phyloP scores from a whole-genome alignment of 2,113 vertebrate species.

The Gobiocypris rarus region DNA sequence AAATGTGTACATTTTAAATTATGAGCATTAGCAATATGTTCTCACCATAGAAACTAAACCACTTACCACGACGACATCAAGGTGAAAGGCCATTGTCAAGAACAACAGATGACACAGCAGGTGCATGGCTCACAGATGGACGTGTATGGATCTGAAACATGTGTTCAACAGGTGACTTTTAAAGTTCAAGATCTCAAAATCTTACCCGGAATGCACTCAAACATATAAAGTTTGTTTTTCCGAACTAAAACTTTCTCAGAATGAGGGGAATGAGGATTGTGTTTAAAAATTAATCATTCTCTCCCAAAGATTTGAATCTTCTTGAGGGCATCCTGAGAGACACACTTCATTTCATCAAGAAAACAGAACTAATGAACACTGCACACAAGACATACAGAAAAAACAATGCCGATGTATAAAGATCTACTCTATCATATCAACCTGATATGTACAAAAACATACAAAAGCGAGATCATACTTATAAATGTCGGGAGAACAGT shows the following conservation, averaged over 20 bases:
- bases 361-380: slow-evolving; percentile 9
- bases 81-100: slow-evolving; percentile 55
- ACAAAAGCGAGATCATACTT: background rate
- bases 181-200: background rate
- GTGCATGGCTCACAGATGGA: slow-evolving; percentile 50
- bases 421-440: background rate
- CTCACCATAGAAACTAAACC: slow-evolving; percentile 1
- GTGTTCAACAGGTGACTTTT: background rate
- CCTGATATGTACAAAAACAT: background rate
- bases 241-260: background rate
- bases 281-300: slow-evolving; percentile 7
- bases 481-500: background rate
- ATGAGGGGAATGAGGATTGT: background rate
- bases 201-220: background rate
- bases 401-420: background rate
- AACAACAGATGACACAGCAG: slow-evolving; percentile 48
- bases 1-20: background rate
- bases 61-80: slow-evolving; percentile 59
- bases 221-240: background rate
- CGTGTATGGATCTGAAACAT: background rate
- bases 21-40: background rate
- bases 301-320: slow-evolving; percentile 8
- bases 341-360: background rate
- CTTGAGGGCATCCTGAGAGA: slow-evolving; percentile 1
- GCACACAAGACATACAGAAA: background rate